phyloP scores from a whole-genome alignment of 2,888 invertebrate species.

The Candidula unifasciata region DNA sequence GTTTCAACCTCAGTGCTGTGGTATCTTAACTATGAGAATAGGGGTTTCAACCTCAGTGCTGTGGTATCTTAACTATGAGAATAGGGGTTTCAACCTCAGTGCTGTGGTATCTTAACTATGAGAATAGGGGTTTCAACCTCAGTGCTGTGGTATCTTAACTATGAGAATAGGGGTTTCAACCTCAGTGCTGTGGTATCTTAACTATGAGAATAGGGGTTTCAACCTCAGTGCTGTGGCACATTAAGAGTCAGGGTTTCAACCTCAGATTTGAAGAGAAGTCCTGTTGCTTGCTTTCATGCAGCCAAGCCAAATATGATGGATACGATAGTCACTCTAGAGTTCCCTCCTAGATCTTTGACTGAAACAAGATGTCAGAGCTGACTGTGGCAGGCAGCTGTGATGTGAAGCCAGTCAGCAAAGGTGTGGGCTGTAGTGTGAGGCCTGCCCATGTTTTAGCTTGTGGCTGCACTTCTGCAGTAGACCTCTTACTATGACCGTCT shows the following conservation, averaged over 20 bases:
- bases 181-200: too few species aligned
- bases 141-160: too few species aligned
- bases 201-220: too few species aligned
- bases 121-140: too few species aligned
- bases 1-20: neutral
- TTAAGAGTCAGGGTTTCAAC: neutral
- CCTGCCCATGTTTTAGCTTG: neutral
- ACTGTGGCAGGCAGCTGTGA: neutral
- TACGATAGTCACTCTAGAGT: neutral
- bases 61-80: too few species aligned
- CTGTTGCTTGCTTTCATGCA: too few species aligned
- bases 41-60: neutral
- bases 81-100: neutral
- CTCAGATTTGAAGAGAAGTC: neutral
- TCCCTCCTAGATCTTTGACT: neutral
- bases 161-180: too few species aligned
- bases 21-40: neutral
- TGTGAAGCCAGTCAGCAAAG: neutral
- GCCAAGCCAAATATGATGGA: too few species aligned
- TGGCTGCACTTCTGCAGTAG: neutral
- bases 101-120: too few species aligned
- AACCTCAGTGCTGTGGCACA: too few species aligned
- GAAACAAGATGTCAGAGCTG: constrained; percentile 1
- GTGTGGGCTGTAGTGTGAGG: neutral
- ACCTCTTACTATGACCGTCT: constrained; percentile 29